These are phyloP conservation scores for Aphodius sticticus DNA, from an alignment of 2,888 invertebrate species.

Conservation along the genomic window DNA sequence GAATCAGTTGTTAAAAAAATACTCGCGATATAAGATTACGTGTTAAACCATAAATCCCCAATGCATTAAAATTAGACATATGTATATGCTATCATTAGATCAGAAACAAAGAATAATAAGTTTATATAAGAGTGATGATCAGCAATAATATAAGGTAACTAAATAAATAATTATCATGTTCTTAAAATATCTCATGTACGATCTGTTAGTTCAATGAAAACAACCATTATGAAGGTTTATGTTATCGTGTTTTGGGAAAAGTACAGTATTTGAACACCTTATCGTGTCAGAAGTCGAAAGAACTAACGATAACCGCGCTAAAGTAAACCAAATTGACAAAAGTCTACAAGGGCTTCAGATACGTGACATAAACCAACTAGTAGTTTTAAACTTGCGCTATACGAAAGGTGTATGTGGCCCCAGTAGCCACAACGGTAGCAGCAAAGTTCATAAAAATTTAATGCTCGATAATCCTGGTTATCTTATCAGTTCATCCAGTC, in stretches of 20 bases:
- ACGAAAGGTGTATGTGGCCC: background rate
- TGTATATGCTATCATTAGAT: too few species aligned
- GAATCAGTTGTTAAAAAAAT: background rate
- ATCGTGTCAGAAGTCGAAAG: background rate
- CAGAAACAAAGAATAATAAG: background rate
- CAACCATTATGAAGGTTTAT: background rate
- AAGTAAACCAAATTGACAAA: background rate
- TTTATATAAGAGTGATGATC: background rate
- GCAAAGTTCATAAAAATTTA: conserved; percentile 52
- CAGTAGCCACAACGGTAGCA: conserved; percentile 29
- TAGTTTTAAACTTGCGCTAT: background rate
- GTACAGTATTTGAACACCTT: background rate
- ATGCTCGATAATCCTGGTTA: conserved; percentile 52
- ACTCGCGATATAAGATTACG: background rate
- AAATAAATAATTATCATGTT: background rate
- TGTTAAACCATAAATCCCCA: background rate
- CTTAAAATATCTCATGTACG: background rate
- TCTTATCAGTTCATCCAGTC: conserved; percentile 52
- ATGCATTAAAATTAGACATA: background rate
- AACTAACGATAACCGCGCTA: background rate
- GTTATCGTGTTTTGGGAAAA: background rate
- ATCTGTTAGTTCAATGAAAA: background rate
- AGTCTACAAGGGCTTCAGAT: background rate
- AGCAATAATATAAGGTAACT: background rate
- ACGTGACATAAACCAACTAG: background rate